Conservation (phyloP, 2,888 invertebrate species). For the Belgica antarctica region DNA sequence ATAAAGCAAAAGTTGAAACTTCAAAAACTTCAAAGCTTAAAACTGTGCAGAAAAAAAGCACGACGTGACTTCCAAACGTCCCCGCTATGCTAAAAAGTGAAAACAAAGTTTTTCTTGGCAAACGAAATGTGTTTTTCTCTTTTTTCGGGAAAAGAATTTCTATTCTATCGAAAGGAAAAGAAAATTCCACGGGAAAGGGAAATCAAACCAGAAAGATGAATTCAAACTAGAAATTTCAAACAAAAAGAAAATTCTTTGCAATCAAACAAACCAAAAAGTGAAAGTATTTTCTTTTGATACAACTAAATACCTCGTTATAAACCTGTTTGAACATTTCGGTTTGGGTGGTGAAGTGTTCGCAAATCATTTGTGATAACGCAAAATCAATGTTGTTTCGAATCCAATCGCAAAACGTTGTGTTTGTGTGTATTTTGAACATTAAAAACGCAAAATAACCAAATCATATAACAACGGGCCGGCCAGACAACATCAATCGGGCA, state of each 20-base stretch:
- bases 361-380: not conserved
- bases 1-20: no score
- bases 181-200: not conserved
- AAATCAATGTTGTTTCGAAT: conserved; percentile 21
- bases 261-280: not conserved
- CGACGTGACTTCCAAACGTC: no score
- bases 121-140: not conserved
- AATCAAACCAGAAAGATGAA: not conserved
- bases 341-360: no score
- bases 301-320: conserved; percentile 36
- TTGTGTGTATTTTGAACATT: not conserved
- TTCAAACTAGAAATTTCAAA: not conserved
- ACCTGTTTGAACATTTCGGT: conserved; percentile 32
- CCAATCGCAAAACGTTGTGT: not conserved
- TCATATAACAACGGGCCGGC: conserved; percentile 10
- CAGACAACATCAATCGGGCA: conserved; percentile 18
- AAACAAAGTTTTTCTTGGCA: not conserved
- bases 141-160: not conserved
- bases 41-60: no score
- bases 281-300: not conserved
- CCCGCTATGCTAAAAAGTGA: no score
- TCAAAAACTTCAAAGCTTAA: no score
- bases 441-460: not conserved
- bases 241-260: not conserved
- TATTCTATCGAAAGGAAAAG: no score